These are phyloP conservation scores for Galaxea fascicularis DNA, from an alignment of 92 coral and sea anemone species.

Conservation along the genomic window DNA sequence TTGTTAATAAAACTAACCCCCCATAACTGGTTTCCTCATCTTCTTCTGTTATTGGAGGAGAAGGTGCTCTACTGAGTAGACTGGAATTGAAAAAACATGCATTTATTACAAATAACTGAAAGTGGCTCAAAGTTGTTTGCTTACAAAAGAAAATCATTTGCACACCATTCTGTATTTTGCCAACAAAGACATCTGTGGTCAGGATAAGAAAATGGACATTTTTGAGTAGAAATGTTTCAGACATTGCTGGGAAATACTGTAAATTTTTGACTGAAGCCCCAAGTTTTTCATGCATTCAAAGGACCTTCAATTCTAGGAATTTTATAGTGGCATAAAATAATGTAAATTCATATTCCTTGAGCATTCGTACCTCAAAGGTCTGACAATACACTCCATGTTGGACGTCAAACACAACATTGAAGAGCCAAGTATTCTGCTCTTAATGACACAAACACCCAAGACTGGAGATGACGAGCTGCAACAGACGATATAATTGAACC, in stretches of 20 bases:
- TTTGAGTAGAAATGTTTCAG: too few relatives aligned
- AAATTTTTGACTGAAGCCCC: too few relatives aligned
- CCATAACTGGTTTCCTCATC: conserved; percentile 34
- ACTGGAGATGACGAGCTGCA: conserved; percentile 78
- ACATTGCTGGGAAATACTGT: too few relatives aligned
- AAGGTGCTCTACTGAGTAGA: conserved; percentile 43
- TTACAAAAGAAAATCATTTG: not conserved
- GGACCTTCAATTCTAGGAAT: too few relatives aligned
- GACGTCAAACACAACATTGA: conserved; percentile 83
- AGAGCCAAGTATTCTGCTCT: conserved; percentile 83
- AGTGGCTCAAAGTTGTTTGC: not conserved
- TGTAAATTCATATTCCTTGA: not conserved
- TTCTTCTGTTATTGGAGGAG: conserved; percentile 24
- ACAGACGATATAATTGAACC: not conserved
- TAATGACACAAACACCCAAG: conserved; percentile 83
- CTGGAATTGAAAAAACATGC: not conserved
- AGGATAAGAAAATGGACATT: too few relatives aligned
- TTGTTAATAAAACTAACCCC: conserved; percentile 17
- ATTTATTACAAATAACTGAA: too few relatives aligned
- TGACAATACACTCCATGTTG: conserved; percentile 88
- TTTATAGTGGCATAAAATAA: too few relatives aligned
- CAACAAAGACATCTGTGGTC: too few relatives aligned
- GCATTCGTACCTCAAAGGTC: conserved; percentile 58
- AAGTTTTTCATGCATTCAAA: too few relatives aligned
- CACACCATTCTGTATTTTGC: not conserved